A percentile compares a stretch with the other conserved stretches of the same genome.
phyloP scores from a whole-genome alignment of 1,140 invertebrate genomes.

The Trachymyrmex septentrionalis region DNA sequence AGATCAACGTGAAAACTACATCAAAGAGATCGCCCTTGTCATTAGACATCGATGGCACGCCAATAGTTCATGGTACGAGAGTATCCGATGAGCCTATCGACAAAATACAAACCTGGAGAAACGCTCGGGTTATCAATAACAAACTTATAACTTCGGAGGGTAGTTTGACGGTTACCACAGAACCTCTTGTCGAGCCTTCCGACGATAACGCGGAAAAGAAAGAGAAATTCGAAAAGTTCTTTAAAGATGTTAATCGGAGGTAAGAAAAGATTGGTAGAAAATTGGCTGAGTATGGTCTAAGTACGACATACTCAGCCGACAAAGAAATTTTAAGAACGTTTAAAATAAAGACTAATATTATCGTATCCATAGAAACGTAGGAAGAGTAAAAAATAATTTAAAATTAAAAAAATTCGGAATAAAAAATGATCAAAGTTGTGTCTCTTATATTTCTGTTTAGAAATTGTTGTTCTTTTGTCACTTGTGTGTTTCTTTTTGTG shows the following conservation, averaged over 20 bases:
- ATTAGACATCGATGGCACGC: slow-evolving; percentile 90
- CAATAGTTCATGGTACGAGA: slow-evolving; percentile 92
- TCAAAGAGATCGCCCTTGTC: slow-evolving; percentile 78
- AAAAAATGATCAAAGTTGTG: too few relatives aligned
- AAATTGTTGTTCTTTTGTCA: too few relatives aligned
- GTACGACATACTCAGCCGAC: neutral
- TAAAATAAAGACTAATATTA: neutral
- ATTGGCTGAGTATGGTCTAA: neutral
- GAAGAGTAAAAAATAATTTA: too few relatives aligned
- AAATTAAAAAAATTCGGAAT: too few relatives aligned
- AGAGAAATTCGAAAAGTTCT: slow-evolving; percentile 80
- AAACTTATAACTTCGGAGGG: slow-evolving; percentile 88
- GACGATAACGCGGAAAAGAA: slow-evolving; percentile 63
- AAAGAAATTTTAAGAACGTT: neutral
- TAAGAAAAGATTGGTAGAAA: slow-evolving; percentile 54
- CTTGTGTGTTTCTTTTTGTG: too few relatives aligned
- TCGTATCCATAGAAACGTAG: neutral
- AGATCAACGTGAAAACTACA: slow-evolving; percentile 81
- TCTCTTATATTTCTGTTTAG: too few relatives aligned
- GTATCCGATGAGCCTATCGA: slow-evolving; percentile 94
- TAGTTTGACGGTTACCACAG: neutral
- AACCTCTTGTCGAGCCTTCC: neutral
- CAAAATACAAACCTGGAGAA: slow-evolving; percentile 92
- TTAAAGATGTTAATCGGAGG: slow-evolving; percentile 83
- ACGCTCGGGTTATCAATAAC: slow-evolving; percentile 94